These are phyloP conservation scores for Aleiodes leptofemur DNA, from an alignment of 2,888 invertebrate species.

Conservation along the genomic window DNA sequence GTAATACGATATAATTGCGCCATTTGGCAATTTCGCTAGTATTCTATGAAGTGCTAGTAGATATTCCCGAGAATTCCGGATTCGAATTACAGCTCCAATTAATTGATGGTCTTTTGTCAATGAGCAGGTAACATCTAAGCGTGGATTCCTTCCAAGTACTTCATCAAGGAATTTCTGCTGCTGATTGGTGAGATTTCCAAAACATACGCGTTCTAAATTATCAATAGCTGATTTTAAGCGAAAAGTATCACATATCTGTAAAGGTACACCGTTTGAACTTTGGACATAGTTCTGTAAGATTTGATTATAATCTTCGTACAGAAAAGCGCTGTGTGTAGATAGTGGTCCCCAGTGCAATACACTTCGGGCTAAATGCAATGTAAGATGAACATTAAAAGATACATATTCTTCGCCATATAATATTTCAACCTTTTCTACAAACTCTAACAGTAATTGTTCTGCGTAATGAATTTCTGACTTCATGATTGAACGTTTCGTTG, in stretches of 20 bases:
- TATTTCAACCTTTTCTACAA: slow-evolving; percentile 35
- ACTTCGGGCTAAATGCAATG: slow-evolving; percentile 48
- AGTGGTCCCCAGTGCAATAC: slow-evolving; percentile 54
- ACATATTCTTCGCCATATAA: slow-evolving; percentile 49
- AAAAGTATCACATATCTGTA: slow-evolving; percentile 43
- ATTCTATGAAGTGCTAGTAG: slow-evolving; percentile 37
- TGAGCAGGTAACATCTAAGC: too few species aligned
- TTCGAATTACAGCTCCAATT: too few species aligned
- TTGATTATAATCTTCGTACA: slow-evolving; percentile 52
- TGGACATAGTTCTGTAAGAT: slow-evolving; percentile 42
- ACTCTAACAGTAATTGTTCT: slow-evolving; percentile 32
- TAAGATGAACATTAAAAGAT: slow-evolving; percentile 53
- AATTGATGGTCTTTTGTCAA: too few species aligned
- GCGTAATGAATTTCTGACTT: slow-evolving; percentile 44
- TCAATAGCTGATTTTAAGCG: slow-evolving; percentile 12
- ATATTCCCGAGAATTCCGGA: background rate
- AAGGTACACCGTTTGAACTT: slow-evolving; percentile 43
- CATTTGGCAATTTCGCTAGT: slow-evolving; percentile 24
- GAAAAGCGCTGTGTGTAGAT: slow-evolving; percentile 49
- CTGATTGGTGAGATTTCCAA: background rate
- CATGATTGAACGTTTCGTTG: slow-evolving; percentile 46
- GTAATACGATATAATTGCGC: slow-evolving; percentile 1
- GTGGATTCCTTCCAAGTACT: background rate
- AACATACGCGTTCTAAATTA: slow-evolving; percentile 9
- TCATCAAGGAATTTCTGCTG: slow-evolving; percentile 1